Evolutionary conservation across 1,140 invertebrate genomes (phyloP).

Genomic region (Heliconius hermathena): DNA sequence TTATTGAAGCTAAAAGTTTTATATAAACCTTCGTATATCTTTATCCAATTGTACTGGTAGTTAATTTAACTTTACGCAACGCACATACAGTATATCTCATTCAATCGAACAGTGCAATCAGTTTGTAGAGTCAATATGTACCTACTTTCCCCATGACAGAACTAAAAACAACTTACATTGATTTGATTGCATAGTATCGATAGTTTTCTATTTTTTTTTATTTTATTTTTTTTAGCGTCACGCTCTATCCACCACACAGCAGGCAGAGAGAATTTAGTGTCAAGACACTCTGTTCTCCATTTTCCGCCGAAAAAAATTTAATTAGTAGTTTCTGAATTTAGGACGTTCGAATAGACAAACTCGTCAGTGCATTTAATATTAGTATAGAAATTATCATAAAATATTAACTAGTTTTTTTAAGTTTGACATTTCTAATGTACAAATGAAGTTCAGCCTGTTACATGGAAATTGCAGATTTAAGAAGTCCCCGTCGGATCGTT

Average conservation of each 20-base stretch:
- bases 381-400: background rate
- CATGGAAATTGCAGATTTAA: constrained; percentile 1
- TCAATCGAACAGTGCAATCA: constrained; percentile 30
- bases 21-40: background rate
- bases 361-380: background rate
- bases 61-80: constrained; percentile 25
- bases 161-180: constrained; percentile 12
- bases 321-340: no score
- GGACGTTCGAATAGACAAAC: no score
- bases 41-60: background rate
- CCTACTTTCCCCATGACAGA: constrained; percentile 1
- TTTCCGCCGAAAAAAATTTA: no score
- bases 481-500: background rate
- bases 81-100: constrained; percentile 30
- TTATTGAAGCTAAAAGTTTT: background rate
- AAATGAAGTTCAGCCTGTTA: background rate
- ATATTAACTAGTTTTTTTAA: background rate
- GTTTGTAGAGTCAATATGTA: constrained; percentile 7
- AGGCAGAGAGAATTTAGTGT: no score
- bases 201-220: no score
- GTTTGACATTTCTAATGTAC: background rate
- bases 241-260: no score
- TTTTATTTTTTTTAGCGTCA: no score
- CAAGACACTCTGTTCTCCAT: no score
- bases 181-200: background rate